Percentiles rank a stretch among this genome's conserved stretches.
Evolutionary conservation across 2,888 invertebrate genomes (phyloP).

Genomic region (Escarpia spicata): DNA sequence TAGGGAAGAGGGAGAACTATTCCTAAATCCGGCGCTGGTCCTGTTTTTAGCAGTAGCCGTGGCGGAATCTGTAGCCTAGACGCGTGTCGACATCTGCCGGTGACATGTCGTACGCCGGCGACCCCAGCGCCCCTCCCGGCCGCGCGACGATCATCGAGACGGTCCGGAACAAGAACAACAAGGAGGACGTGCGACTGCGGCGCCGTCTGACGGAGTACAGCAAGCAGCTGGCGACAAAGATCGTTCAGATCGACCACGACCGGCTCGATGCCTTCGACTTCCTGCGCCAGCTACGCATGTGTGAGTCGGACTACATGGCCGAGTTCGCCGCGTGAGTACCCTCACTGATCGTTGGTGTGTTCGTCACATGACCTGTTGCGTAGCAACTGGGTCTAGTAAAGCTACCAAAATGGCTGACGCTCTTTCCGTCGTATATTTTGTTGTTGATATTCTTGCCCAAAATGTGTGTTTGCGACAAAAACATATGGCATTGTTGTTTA

Average conservation of each 20-base stretch:
- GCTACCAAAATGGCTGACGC: no score
- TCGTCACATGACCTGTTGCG: neutral
- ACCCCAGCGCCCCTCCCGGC: neutral
- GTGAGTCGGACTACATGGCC: conserved; percentile 22
- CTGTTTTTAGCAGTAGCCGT: neutral
- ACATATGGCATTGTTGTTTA: no score
- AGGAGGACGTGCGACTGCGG: conserved; percentile 13
- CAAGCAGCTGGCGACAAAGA: conserved; percentile 17
- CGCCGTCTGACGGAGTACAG: conserved; percentile 19
- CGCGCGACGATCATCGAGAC: neutral
- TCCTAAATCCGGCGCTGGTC: no score
- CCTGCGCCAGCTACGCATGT: conserved; percentile 17
- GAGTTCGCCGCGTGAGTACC: conserved; percentile 22
- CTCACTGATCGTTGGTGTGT: neutral
- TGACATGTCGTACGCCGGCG: neutral
- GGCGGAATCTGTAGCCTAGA: neutral
- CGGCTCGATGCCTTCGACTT: conserved; percentile 20
- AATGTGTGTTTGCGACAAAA: no score
- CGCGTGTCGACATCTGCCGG: neutral
- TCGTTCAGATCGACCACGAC: conserved; percentile 20
- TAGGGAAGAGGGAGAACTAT: no score
- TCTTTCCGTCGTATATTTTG: no score
- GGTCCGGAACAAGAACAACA: neutral
- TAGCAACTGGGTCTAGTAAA: no score
- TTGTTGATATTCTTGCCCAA: no score